Percentiles rank a stretch among this genome's conserved stretches.
phyloP scores from a whole-genome alignment of 2,888 invertebrate genomes.

The Hemithea aestivaria region DNA sequence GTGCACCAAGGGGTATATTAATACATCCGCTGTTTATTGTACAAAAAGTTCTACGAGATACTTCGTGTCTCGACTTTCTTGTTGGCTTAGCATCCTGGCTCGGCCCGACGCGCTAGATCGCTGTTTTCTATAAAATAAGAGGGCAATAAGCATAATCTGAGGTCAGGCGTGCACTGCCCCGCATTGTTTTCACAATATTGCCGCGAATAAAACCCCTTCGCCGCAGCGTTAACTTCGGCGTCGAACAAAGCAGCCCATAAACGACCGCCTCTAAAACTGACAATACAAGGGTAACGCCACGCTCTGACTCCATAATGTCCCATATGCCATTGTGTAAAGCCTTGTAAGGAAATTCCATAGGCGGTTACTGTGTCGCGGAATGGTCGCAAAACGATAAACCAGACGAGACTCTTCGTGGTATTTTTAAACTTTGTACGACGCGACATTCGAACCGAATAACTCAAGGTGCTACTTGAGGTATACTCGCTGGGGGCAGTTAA shows the following conservation, averaged over 20 bases:
- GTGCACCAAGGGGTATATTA: slow-evolving; percentile 44
- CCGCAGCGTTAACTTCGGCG: slow-evolving; percentile 31
- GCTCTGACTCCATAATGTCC: slow-evolving; percentile 23
- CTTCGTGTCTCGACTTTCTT: slow-evolving; percentile 36
- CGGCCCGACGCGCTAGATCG: slow-evolving; percentile 34
- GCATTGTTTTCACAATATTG: slow-evolving; percentile 43
- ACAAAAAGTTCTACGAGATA: slow-evolving; percentile 46
- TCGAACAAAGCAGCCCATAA: slow-evolving; percentile 41
- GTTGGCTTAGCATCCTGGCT: slow-evolving; percentile 48
- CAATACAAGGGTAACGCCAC: slow-evolving; percentile 39
- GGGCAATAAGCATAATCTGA: slow-evolving; percentile 58
- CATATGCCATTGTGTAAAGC: slow-evolving; percentile 50
- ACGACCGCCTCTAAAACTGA: slow-evolving; percentile 54
- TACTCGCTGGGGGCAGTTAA: too few relatives aligned
- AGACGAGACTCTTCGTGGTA: slow-evolving; percentile 5
- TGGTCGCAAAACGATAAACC: slow-evolving; percentile 19
- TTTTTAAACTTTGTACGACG: slow-evolving; percentile 9
- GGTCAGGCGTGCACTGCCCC: slow-evolving; percentile 62
- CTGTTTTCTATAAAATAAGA: slow-evolving; percentile 64
- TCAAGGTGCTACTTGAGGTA: slow-evolving; percentile 4
- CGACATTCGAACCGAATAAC: slow-evolving; percentile 10
- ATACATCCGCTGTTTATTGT: slow-evolving; percentile 52
- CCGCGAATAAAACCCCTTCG: slow-evolving; percentile 16
- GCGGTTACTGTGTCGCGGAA: slow-evolving; percentile 20
- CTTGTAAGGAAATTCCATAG: slow-evolving; percentile 37